These are phyloP conservation scores for Hypena proboscidalis DNA, from an alignment of 2,888 invertebrate species.

Conservation along the genomic window DNA sequence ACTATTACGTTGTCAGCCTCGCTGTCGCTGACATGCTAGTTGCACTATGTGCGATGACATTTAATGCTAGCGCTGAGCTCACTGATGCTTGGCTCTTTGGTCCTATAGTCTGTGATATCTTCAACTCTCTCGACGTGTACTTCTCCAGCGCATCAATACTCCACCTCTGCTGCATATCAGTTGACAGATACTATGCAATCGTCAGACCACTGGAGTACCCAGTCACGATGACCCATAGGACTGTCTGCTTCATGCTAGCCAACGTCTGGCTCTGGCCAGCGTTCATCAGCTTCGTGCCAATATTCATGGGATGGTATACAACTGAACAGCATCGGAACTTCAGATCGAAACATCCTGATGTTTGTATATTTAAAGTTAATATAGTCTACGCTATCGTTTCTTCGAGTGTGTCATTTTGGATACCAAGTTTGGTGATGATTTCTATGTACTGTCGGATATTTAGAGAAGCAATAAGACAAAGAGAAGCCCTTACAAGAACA, in stretches of 20 bases:
- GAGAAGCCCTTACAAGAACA: slow-evolving; percentile 93
- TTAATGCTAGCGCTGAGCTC: slow-evolving; percentile 95
- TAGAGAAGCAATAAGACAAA: slow-evolving; percentile 92
- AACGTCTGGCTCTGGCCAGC: slow-evolving; percentile 97
- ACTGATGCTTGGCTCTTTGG: slow-evolving; percentile 96
- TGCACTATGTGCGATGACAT: slow-evolving; percentile 96
- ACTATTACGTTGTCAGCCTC: slow-evolving; percentile 97
- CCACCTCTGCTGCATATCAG: slow-evolving; percentile 97
- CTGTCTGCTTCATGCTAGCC: slow-evolving; percentile 92
- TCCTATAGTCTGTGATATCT: slow-evolving; percentile 96
- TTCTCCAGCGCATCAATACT: slow-evolving; percentile 96
- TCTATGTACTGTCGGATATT: slow-evolving; percentile 95
- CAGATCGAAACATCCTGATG: slow-evolving; percentile 88
- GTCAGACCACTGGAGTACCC: slow-evolving; percentile 97
- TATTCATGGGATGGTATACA: slow-evolving; percentile 98
- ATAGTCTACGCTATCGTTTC: slow-evolving; percentile 94
- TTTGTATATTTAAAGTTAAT: slow-evolving; percentile 94
- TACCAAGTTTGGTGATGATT: slow-evolving; percentile 96
- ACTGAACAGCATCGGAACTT: slow-evolving; percentile 91
- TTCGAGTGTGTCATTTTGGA: slow-evolving; percentile 96
- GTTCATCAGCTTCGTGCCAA: slow-evolving; percentile 96
- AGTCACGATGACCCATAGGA: slow-evolving; percentile 94
- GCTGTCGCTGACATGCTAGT: slow-evolving; percentile 98
- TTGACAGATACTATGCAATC: slow-evolving; percentile 96
- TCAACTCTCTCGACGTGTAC: slow-evolving; percentile 97